These are phyloP conservation scores for Xenopus petersii DNA, from an alignment of 2,797 vertebrate genomes.

Conservation along the genomic window DNA sequence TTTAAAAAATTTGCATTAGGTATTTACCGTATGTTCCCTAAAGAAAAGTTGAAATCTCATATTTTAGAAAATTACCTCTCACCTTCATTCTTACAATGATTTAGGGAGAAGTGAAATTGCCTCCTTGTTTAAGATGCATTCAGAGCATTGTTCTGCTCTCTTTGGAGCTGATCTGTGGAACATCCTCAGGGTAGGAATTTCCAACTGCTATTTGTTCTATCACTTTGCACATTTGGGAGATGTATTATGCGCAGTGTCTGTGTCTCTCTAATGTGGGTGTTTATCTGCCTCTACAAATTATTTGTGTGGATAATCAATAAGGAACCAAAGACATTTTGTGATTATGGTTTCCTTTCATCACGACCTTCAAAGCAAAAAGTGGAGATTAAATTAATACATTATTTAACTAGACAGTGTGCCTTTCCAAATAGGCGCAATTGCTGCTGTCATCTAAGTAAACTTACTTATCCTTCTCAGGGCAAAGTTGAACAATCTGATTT, in stretches of 20 bases:
- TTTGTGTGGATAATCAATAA: constrained; percentile 13
- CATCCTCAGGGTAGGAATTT: constrained; percentile 19
- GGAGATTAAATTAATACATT: constrained; percentile 34
- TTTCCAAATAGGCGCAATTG: background rate
- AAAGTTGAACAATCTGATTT: background rate
- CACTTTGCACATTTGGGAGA: constrained; percentile 1
- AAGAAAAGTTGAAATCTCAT: no score
- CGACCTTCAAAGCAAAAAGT: constrained; percentile 25
- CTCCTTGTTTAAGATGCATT: constrained; percentile 4
- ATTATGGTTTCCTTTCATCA: constrained; percentile 18
- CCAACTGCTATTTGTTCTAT: constrained; percentile 19
- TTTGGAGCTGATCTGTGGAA: constrained; percentile 10
- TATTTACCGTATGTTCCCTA: no score
- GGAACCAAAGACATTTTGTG: constrained; percentile 9
- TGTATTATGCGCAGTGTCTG: constrained; percentile 5
- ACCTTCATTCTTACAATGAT: background rate
- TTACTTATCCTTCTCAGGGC: background rate
- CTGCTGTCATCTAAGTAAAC: background rate
- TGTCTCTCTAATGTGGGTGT: background rate
- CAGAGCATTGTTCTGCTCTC: background rate
- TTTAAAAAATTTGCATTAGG: no score
- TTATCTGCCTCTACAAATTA: constrained; percentile 15
- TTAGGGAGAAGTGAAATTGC: background rate
- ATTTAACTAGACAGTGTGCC: constrained; percentile 14
- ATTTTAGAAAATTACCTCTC: no score